A percentile compares a stretch with the other conserved stretches of the same genome.
Evolutionary conservation across 1,140 invertebrate genomes (phyloP).

Genomic region (Orchesella cincta): DNA sequence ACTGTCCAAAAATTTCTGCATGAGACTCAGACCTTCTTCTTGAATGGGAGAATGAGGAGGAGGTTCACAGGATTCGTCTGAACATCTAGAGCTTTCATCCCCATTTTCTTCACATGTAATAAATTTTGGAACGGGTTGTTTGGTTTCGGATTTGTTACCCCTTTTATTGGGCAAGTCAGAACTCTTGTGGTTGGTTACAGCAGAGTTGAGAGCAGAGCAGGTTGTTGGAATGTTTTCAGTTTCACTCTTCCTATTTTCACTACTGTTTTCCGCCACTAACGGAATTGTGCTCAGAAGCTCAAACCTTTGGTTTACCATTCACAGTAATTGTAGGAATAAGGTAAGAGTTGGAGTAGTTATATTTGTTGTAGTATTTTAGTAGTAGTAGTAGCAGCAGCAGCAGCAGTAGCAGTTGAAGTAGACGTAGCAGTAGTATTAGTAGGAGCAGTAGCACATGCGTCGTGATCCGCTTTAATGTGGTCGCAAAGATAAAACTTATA

Average conservation of each 20-base stretch:
- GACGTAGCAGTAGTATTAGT: not conserved
- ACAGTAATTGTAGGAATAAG: too few species aligned
- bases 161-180: too few species aligned
- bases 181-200: too few species aligned
- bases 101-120: not conserved
- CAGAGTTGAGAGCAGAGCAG: too few species aligned
- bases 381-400: too few species aligned
- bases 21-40: not conserved
- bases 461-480: not conserved
- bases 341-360: too few species aligned
- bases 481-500: not conserved
- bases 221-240: too few species aligned
- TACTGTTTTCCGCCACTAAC: not conserved
- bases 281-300: not conserved
- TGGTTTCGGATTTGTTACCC: too few species aligned
- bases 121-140: not conserved
- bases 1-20: not conserved
- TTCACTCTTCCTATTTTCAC: too few species aligned
- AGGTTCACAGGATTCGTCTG: not conserved
- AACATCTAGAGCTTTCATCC: not conserved
- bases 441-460: not conserved
- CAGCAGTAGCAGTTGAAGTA: too few species aligned
- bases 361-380: too few species aligned
- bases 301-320: not conserved
- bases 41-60: not conserved